Evolutionary conservation across 2,113 vertebrate species (phyloP).

Genomic region (Urocolius indicus): DNA sequence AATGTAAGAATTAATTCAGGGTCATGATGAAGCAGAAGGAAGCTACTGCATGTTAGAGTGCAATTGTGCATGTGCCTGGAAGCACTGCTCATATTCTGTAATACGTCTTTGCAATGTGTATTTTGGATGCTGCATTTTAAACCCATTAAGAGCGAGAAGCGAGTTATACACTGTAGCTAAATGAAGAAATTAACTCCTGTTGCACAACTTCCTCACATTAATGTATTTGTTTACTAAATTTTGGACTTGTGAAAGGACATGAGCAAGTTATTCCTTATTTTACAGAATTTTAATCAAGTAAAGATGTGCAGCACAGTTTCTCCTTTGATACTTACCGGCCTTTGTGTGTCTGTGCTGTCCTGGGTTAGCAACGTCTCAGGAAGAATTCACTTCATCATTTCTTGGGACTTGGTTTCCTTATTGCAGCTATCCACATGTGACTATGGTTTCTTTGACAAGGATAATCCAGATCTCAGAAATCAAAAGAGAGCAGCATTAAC

Average conservation of each 20-base stretch:
- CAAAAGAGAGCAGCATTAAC: background rate
- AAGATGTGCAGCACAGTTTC: background rate
- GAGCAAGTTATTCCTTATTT: background rate
- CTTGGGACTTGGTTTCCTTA: background rate
- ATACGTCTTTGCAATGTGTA: background rate
- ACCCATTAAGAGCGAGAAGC: constrained; percentile 3
- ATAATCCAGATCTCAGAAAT: background rate
- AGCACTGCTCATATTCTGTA: background rate
- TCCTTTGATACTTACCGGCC: background rate
- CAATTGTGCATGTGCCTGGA: background rate
- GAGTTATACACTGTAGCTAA: background rate
- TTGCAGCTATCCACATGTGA: background rate
- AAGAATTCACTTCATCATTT: background rate
- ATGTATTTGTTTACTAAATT: background rate
- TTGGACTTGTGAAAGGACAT: background rate
- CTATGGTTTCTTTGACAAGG: background rate
- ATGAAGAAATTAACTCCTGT: background rate
- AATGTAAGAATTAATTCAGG: constrained; percentile 15
- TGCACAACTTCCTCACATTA: background rate
- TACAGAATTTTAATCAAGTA: background rate
- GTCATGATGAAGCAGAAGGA: background rate
- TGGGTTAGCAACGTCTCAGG: background rate
- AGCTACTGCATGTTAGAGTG: background rate
- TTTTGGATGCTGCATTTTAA: background rate
- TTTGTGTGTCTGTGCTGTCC: background rate